Evolutionary conservation across 2,113 vertebrate species (phyloP).

Genomic region (Aspidoscelis tigris): DNA sequence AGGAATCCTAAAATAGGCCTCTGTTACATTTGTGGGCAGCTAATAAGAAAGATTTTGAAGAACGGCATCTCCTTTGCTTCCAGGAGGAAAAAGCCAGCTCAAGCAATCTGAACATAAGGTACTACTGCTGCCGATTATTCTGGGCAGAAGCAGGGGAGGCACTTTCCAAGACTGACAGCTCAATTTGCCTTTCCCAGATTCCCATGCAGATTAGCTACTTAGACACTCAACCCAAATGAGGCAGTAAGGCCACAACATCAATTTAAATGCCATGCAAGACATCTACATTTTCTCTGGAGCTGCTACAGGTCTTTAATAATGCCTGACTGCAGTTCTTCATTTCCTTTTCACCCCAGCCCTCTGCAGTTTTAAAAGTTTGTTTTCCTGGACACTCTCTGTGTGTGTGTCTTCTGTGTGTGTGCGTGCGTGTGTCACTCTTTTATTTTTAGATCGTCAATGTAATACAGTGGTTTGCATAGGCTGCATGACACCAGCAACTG

Average conservation of each 20-base stretch:
- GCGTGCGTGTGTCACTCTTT: constrained; percentile 44
- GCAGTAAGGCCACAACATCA: neutral
- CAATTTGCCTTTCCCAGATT: constrained; percentile 13
- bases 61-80: neutral
- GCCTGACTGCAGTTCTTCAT: constrained; percentile 23
- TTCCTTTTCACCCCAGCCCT: neutral
- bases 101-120: neutral
- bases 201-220: constrained; percentile 18
- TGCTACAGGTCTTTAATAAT: constrained; percentile 18
- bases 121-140: neutral
- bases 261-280: neutral
- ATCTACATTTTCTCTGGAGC: neutral
- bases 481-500: constrained; percentile 82
- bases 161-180: neutral
- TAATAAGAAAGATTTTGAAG: neutral
- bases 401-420: too few relatives aligned
- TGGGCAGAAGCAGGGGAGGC: neutral
- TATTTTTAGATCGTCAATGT: constrained; percentile 70
- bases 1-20: constrained; percentile 69
- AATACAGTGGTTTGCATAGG: constrained; percentile 64
- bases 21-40: neutral
- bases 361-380: constrained; percentile 43
- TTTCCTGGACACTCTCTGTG: constrained; percentile 18
- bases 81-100: neutral
- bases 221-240: constrained; percentile 51